Percentiles rank a stretch among this genome's conserved stretches.
Evolutionary conservation across 2,888 invertebrate species (phyloP).

Genomic region (Cyclophora punctaria): DNA sequence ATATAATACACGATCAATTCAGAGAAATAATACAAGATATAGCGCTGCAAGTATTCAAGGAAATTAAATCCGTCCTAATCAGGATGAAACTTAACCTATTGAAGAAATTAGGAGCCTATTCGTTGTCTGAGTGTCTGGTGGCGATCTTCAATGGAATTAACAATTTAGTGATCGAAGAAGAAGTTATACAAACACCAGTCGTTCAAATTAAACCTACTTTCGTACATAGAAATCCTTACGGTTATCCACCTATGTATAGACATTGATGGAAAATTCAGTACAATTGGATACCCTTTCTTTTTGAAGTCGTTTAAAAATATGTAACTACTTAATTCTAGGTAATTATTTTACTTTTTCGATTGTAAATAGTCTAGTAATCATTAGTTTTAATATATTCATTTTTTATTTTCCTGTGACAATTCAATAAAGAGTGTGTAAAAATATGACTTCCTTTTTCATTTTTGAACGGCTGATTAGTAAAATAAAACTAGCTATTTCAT

Average conservation of each 20-base stretch:
- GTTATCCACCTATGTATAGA: neutral
- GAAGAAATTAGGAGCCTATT: conserved; percentile 34
- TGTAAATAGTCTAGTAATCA: too few relatives aligned
- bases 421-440: too few relatives aligned
- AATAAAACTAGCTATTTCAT: neutral
- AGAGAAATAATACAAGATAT: conserved; percentile 35
- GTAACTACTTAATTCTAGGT: neutral
- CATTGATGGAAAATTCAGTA: neutral
- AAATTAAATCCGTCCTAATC: conserved; percentile 23
- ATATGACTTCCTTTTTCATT: too few relatives aligned
- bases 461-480: neutral
- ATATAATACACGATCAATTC: conserved; percentile 35
- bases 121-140: conserved; percentile 37
- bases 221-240: conserved; percentile 1
- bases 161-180: conserved; percentile 26
- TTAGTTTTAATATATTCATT: too few relatives aligned
- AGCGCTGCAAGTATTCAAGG: conserved; percentile 24
- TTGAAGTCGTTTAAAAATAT: neutral
- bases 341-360: too few relatives aligned
- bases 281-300: neutral
- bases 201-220: neutral
- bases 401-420: too few relatives aligned
- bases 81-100: conserved; percentile 38
- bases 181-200: neutral
- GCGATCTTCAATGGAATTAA: conserved; percentile 33